Evolutionary conservation across 2,797 vertebrate species (phyloP).

Genomic region (Chaunax sp.): DNA sequence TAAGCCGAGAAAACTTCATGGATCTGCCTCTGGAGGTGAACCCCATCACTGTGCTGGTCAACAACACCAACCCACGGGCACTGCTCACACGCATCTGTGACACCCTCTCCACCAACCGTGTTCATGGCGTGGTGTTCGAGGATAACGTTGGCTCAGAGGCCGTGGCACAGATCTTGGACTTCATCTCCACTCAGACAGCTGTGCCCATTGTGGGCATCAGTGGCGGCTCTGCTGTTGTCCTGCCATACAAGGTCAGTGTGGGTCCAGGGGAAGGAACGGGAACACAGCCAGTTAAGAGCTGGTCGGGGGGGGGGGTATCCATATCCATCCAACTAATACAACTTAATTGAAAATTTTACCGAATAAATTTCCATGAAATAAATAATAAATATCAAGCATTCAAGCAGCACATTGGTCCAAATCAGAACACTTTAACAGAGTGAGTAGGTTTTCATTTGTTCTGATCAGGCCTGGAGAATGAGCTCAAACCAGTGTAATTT

Average conservation of each 20-base stretch:
- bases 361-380: too few relatives aligned
- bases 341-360: too few relatives aligned
- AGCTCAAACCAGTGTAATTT: too few relatives aligned
- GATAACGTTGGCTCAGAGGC: slow-evolving; percentile 96
- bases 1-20: slow-evolving; percentile 94
- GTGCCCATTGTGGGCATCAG: slow-evolving; percentile 97
- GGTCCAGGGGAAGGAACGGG: too few relatives aligned
- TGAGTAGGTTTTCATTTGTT: too few relatives aligned
- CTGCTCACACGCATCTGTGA: slow-evolving; percentile 94
- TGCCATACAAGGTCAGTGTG: slow-evolving; percentile 92
- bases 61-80: slow-evolving; percentile 94
- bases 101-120: slow-evolving; percentile 88
- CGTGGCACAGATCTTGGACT: slow-evolving; percentile 96
- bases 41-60: slow-evolving; percentile 92
- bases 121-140: slow-evolving; percentile 95
- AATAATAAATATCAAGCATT: too few relatives aligned
- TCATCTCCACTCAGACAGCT: slow-evolving; percentile 93
- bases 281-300: too few relatives aligned
- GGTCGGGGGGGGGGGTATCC: too few relatives aligned
- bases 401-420: too few relatives aligned
- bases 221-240: slow-evolving; percentile 93
- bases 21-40: slow-evolving; percentile 96
- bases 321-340: too few relatives aligned
- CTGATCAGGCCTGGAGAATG: too few relatives aligned
- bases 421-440: too few relatives aligned